Percentiles rank a stretch among this genome's conserved stretches.
phyloP scores from a whole-genome alignment of 2,113 vertebrate genomes.

The Calonectris borealis region DNA sequence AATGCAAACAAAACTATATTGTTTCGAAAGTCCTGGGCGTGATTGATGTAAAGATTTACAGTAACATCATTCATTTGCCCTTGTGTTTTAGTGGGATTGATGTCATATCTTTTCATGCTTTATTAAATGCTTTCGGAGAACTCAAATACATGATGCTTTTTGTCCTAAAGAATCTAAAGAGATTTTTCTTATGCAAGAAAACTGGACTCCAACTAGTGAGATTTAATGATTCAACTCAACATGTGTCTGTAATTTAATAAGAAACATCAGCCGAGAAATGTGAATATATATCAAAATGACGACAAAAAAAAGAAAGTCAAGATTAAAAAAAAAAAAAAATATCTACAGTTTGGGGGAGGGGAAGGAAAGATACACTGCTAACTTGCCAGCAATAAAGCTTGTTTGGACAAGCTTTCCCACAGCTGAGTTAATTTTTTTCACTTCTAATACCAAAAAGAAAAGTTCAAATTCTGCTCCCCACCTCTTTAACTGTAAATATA shows the following conservation, averaged over 20 bases:
- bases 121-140: conserved; percentile 89
- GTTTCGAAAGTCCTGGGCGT: conserved; percentile 87
- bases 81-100: conserved; percentile 92
- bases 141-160: conserved; percentile 86
- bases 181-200: conserved; percentile 57
- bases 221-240: conserved; percentile 88
- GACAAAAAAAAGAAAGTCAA: conserved; percentile 40
- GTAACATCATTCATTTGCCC: conserved; percentile 96
- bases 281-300: conserved; percentile 77
- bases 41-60: conserved; percentile 95
- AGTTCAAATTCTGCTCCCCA: not conserved
- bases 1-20: conserved; percentile 99
- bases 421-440: not conserved
- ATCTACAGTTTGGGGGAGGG: not conserved
- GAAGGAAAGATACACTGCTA: conserved; percentile 59
- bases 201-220: conserved; percentile 77
- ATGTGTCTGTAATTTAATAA: conserved; percentile 87
- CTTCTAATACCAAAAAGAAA: not conserved
- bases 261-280: conserved; percentile 76
- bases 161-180: conserved; percentile 78
- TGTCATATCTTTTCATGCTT: conserved; percentile 99
- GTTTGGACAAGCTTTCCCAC: conserved; percentile 48
- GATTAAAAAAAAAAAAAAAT: not conserved
- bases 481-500: conserved; percentile 18
- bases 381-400: conserved; percentile 63